These are phyloP conservation scores for Pholis gunnellus DNA, from an alignment of 2,113 vertebrate species.

Conservation along the genomic window DNA sequence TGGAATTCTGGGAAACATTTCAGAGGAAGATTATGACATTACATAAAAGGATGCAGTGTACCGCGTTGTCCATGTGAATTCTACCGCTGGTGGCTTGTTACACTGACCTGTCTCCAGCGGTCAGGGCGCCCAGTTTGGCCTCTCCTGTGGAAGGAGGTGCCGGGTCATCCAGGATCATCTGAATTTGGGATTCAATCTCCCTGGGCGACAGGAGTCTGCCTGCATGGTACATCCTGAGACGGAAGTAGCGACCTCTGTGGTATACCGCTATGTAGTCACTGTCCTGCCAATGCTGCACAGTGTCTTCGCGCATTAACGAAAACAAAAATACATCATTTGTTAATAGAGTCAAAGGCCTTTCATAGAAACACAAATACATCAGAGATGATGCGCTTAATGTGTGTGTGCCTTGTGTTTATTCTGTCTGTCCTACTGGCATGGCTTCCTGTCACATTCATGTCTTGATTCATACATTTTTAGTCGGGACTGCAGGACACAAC, in stretches of 20 bases:
- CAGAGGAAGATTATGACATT: background rate
- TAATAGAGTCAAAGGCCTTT: background rate
- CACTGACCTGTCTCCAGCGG: conserved; percentile 88
- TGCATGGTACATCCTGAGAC: conserved; percentile 85
- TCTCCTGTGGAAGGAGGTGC: conserved; percentile 84
- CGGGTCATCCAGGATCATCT: conserved; percentile 88
- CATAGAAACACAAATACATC: background rate
- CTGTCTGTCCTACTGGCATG: background rate
- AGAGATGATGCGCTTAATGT: background rate
- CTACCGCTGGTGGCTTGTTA: background rate
- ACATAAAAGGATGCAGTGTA: background rate
- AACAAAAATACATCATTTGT: background rate
- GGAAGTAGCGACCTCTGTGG: conserved; percentile 91
- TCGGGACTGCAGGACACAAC: background rate
- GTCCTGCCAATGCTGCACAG: conserved; percentile 86
- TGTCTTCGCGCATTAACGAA: conserved; percentile 77
- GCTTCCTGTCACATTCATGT: background rate
- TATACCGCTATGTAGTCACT: conserved; percentile 89
- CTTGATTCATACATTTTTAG: background rate
- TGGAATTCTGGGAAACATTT: conserved; percentile 79
- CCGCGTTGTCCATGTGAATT: background rate
- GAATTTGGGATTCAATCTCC: conserved; percentile 90
- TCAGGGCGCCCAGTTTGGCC: conserved; percentile 88
- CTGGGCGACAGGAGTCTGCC: conserved; percentile 86
- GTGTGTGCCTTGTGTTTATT: background rate